Evolutionary conservation across 2,797 vertebrate genomes (phyloP).

Genomic region (Kryptolebias ocellatus): DNA sequence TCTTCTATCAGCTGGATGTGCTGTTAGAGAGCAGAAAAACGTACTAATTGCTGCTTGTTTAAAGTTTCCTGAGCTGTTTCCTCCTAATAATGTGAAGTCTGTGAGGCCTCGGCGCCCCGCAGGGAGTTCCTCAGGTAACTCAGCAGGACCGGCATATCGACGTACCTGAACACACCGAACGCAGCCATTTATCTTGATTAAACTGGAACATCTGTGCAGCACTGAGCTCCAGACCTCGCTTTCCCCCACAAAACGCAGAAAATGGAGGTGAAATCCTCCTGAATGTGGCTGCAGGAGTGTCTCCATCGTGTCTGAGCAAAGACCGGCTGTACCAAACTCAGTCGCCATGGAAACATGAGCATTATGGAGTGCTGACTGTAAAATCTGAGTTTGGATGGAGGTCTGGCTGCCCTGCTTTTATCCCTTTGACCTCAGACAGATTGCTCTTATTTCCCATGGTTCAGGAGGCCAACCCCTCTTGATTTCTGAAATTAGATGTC

Average conservation of each 20-base stretch:
- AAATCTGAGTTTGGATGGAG: constrained; percentile 12
- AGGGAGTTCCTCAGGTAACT: constrained; percentile 43
- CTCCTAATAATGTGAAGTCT: constrained; percentile 39
- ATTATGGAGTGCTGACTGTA: constrained; percentile 22
- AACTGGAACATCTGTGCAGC: constrained; percentile 42
- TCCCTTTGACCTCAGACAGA: constrained; percentile 58
- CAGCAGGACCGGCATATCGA: constrained; percentile 43
- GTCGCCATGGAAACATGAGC: constrained; percentile 28
- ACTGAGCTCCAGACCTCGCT: neutral
- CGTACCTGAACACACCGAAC: constrained; percentile 22
- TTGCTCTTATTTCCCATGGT: constrained; percentile 70
- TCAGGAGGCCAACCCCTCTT: constrained; percentile 44
- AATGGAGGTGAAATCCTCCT: constrained; percentile 13
- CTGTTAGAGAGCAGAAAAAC: constrained; percentile 1
- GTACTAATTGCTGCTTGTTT: constrained; percentile 31
- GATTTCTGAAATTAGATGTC: constrained; percentile 65
- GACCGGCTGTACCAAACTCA: constrained; percentile 4
- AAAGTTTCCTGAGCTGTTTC: constrained; percentile 29
- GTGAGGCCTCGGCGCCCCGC: constrained; percentile 16
- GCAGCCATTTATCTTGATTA: constrained; percentile 61
- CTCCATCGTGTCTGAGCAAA: constrained; percentile 30
- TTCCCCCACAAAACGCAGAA: neutral
- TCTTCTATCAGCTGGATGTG: neutral
- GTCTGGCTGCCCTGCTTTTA: constrained; percentile 13
- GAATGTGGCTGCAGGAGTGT: constrained; percentile 12